Percentiles rank a stretch among this genome's conserved stretches.
These are phyloP conservation scores for Sorex maritimensis DNA, from an alignment of 2,797 vertebrate genomes.

Conservation along the genomic window DNA sequence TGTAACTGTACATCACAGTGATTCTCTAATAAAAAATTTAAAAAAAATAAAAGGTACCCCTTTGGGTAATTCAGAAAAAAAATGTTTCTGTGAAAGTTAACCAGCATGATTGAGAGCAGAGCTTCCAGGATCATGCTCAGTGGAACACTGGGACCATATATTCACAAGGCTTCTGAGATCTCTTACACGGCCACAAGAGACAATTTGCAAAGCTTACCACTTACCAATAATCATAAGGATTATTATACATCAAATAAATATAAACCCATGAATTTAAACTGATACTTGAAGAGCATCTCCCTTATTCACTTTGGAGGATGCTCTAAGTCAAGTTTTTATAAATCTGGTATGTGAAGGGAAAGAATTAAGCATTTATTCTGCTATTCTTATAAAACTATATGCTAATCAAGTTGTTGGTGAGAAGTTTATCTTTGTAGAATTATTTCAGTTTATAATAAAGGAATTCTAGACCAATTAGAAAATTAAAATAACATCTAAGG, in stretches of 20 bases:
- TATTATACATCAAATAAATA: not conserved
- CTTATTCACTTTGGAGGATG: not conserved
- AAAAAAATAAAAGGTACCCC: too few species aligned
- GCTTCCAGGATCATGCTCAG: too few species aligned
- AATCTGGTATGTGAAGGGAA: constrained; percentile 12
- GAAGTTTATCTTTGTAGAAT: constrained; percentile 34
- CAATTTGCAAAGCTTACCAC: not conserved
- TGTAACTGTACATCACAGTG: too few species aligned
- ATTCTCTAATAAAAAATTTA: too few species aligned
- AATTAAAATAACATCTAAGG: not conserved
- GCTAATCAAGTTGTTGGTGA: constrained; percentile 19
- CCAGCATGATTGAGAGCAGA: too few species aligned
- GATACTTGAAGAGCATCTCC: not conserved
- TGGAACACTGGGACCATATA: not conserved
- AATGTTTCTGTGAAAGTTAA: constrained; percentile 29
- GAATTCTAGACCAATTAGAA: constrained; percentile 34
- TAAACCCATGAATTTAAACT: not conserved
- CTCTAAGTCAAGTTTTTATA: not conserved
- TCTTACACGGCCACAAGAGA: constrained; percentile 19
- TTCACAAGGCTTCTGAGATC: not conserved
- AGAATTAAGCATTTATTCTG: not conserved
- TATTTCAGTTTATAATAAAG: constrained; percentile 40
- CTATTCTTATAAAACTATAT: not conserved
- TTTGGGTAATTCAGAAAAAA: not conserved
- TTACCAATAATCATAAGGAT: not conserved